Base-by-base conservation (phyloP, 37 sponge, comb jelly and placozoan species). In the Aplysina aerophoba region DNA sequence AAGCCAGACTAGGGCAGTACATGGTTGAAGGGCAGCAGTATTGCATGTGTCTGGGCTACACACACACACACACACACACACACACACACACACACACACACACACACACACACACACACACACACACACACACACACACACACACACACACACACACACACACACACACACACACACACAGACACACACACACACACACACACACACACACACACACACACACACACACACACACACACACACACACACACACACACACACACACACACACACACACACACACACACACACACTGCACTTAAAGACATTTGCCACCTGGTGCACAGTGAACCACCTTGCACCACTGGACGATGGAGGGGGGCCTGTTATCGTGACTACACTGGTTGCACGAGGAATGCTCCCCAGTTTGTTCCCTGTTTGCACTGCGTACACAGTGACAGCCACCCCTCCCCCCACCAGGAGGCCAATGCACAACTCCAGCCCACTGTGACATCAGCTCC, bases 91-190 rank as follows among this genome's bases (percentile, higher is more conserved):
- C 71, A 69, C 71, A 69, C 71, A 69, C 71, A 69, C 71, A 69
- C 71, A 69, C 33, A 69, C 71, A 25, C 17, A 69, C 34, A 69
- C 71, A 69, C 71, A 69, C 71, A 69, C 31, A 4, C 27, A 69
- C 71, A 69, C 71, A 69, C 71, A 69, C 71, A 69, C 71, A 25
- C 71, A 69, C 71, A 69, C 71, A 69, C 71, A 69, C 71, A 69
- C 71, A 69, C 71, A 69, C 71, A 69, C 71, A 69, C 71, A 69
- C 71, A 69, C 71, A 69, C 71, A 69, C 71, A 69, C 71, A 69
- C 71, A 69, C 71, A 69, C 71, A 69, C 31, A 30, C 31, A 69
- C 31, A 69, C 34, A 69, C 71, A 69, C 71, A 25, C 71, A 69
- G 35, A 69, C 71, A 65, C 71, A 69, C 71, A 69, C 71, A 69